These are phyloP conservation scores for Ferrisia virgata DNA, from an alignment of 2,888 invertebrate species.

Conservation along the genomic window DNA sequence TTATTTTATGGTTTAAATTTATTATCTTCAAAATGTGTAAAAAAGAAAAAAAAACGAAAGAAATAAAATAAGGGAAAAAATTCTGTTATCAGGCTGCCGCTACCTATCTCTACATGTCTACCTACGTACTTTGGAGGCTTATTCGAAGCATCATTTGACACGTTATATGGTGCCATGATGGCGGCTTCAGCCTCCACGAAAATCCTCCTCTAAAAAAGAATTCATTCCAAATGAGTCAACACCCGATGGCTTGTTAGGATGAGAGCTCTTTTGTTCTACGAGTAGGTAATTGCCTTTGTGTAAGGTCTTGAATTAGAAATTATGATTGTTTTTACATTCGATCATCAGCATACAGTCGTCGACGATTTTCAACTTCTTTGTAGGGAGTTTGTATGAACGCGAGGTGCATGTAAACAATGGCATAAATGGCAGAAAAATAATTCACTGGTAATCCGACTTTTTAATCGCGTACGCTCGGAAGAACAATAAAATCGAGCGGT, in stretches of 20 bases:
- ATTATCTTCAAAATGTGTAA: no score
- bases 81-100: no score
- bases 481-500: neutral
- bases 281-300: neutral
- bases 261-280: neutral
- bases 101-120: no score
- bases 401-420: conserved; percentile 11
- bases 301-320: neutral
- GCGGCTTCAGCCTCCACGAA: neutral
- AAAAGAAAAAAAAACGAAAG: no score
- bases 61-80: no score
- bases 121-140: neutral
- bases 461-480: neutral
- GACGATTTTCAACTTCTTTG: neutral
- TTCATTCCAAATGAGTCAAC: neutral
- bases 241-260: neutral
- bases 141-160: neutral
- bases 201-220: neutral
- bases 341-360: neutral
- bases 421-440: conserved; percentile 1
- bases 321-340: conserved; percentile 11
- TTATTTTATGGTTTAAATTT: no score
- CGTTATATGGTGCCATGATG: neutral
- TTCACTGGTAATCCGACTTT: neutral
- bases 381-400: neutral